Evolutionary conservation across 2,888 invertebrate species (phyloP), one percentile per base, ranked within the genome.

Genomic region (Glomeris marginata): DNA sequence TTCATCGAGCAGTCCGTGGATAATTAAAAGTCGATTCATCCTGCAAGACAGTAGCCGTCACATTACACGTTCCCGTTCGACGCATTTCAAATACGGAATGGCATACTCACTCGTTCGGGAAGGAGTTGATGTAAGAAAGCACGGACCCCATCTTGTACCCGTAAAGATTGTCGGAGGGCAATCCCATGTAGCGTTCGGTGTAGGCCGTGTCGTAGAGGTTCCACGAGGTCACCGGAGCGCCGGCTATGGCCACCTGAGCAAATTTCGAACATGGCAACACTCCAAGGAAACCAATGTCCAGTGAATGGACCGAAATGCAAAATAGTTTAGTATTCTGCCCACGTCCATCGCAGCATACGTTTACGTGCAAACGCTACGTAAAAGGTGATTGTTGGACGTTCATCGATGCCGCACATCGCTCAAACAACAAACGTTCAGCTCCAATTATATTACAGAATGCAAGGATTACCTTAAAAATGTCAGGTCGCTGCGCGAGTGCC

Each of bases 221-320:
- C 97, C 98, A 98, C 63, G 86, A 86, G 10, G 94, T 92, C 2
- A 98, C 97, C 0, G 97, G 97, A 11, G 97, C 97, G 47, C 95
- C 97, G 45, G 95, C 94, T 56, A 95, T 84, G 54, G 92, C 87
- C 60, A 77, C 63, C 76, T 77, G 57, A 1, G 4, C 28, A n/a
- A n/a, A 28, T 28, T 28, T 28, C 28, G 8, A 28, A 28, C 28
- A 28, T 8, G 28, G 28, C 28, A 28, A 28, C 8, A 8, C 8
- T 28, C 3, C 28, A 28, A 28, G n/a, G n/a, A n/a, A n/a, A n/a
- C n/a, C n/a, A n/a, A n/a, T n/a, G n/a, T n/a, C n/a, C n/a, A n/a
- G n/a, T n/a, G n/a, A n/a, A n/a, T n/a, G n/a, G n/a, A n/a, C n/a
- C n/a, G n/a, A n/a, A n/a, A n/a, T n/a, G n/a, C n/a, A n/a, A n/a